Evolutionary conservation across 1,140 invertebrate genomes (phyloP).

Genomic region (Episyrphus balteatus): DNA sequence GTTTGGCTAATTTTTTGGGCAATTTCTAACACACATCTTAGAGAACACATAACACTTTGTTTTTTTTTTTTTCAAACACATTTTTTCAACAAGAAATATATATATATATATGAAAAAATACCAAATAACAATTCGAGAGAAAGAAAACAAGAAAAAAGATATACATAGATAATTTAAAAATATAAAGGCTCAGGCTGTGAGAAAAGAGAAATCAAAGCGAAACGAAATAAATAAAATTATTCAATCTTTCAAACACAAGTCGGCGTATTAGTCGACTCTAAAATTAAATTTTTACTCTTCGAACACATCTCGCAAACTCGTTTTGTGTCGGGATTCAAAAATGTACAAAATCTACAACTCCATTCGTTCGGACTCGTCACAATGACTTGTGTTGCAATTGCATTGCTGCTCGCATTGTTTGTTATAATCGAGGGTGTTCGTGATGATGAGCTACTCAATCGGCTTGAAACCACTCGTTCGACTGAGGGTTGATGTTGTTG

Average conservation of each 20-base stretch:
- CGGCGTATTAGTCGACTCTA: conserved; percentile 22
- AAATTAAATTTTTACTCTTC: conserved; percentile 39
- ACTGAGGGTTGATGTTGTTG: not conserved
- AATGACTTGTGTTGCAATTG: conserved; percentile 21
- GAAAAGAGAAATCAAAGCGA: no score
- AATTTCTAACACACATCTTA: no score
- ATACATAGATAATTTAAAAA: no score
- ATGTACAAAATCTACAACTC: conserved; percentile 60
- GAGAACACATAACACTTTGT: no score
- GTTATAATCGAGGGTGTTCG: not conserved
- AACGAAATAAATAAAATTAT: no score
- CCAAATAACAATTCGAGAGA: no score
- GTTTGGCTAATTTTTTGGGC: no score
- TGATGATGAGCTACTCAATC: not conserved
- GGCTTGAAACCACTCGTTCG: not conserved
- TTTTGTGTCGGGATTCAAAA: conserved; percentile 44
- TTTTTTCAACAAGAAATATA: no score
- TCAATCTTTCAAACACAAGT: conserved; percentile 26
- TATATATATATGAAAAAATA: no score
- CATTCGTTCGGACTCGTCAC: conserved; percentile 39
- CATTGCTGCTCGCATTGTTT: not conserved
- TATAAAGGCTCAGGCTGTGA: no score
- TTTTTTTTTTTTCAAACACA: no score
- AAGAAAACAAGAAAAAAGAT: no score
- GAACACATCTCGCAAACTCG: conserved; percentile 65